These are phyloP conservation scores for Spea multiplicata DNA, from an alignment of 2,113 vertebrate species.

Conservation along the genomic window DNA sequence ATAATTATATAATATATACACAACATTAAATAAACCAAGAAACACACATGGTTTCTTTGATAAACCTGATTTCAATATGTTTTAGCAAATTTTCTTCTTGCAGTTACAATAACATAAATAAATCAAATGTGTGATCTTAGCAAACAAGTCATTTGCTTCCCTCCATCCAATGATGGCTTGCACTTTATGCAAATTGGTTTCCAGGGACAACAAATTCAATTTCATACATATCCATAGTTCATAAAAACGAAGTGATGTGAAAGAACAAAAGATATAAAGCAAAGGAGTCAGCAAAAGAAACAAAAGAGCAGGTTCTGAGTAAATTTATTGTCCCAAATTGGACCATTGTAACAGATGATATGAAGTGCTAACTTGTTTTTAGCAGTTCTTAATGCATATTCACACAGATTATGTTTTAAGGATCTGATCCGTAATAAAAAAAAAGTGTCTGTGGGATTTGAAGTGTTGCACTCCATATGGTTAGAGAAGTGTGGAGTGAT, in stretches of 20 bases:
- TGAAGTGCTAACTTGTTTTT: slow-evolving; percentile 87
- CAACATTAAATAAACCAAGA: too few species aligned
- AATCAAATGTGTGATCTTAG: slow-evolving; percentile 88
- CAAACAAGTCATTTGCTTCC: slow-evolving; percentile 98
- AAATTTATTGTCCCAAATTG: slow-evolving; percentile 82
- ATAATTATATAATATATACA: too few species aligned
- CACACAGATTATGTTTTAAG: slow-evolving; percentile 81
- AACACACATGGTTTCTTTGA: too few species aligned
- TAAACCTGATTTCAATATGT: too few species aligned
- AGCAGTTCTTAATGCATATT: slow-evolving; percentile 77
- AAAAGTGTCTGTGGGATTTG: slow-evolving; percentile 80
- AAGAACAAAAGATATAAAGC: slow-evolving; percentile 70
- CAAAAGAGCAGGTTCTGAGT: slow-evolving; percentile 75
- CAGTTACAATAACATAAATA: slow-evolving; percentile 44
- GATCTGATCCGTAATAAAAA: slow-evolving; percentile 83
- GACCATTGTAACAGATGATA: slow-evolving; percentile 87
- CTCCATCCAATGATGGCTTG: slow-evolving; percentile 98
- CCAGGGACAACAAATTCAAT: slow-evolving; percentile 98
- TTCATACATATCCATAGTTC: slow-evolving; percentile 98
- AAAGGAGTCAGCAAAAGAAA: slow-evolving; percentile 78
- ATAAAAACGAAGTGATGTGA: slow-evolving; percentile 72
- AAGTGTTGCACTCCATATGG: slow-evolving; percentile 86
- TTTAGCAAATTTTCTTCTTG: too few species aligned
- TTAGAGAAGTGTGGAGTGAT: slow-evolving; percentile 77
- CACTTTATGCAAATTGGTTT: slow-evolving; percentile 99